These are phyloP conservation scores for Megaleporinus macrocephalus DNA, from an alignment of 2,113 vertebrate species.

Conservation along the genomic window DNA sequence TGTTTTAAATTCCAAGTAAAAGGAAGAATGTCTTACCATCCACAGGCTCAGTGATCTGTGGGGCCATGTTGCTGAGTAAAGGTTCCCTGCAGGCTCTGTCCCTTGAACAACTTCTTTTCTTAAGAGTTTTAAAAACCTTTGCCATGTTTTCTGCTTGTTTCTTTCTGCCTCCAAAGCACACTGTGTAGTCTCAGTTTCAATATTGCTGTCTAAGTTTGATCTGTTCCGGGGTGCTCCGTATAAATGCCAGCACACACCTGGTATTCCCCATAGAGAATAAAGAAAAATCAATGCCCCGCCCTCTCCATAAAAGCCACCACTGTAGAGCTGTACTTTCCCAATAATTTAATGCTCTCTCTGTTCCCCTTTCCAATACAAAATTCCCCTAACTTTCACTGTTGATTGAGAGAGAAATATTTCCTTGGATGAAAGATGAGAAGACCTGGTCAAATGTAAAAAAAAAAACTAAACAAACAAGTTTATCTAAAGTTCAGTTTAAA, in stretches of 20 bases:
- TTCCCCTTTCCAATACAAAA: not conserved
- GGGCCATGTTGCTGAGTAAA: not conserved
- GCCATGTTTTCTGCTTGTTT: slow-evolving; percentile 1
- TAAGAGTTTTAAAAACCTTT: not conserved
- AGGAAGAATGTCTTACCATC: slow-evolving; percentile 31
- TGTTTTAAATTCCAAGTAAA: not conserved
- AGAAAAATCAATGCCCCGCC: not conserved
- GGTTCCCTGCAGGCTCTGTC: not conserved
- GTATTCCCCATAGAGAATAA: not conserved
- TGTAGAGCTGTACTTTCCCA: not conserved
- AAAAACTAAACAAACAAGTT: no score
- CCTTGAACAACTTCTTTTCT: not conserved
- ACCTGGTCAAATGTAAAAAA: no score
- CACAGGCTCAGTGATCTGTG: not conserved
- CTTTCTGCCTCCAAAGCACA: not conserved
- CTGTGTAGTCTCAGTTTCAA: not conserved
- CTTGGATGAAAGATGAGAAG: no score
- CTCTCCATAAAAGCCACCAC: no score
- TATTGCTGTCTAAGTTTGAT: no score
- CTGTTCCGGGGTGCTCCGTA: no score
- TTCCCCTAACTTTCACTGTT: not conserved
- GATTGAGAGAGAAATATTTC: not conserved
- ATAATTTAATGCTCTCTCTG: not conserved
- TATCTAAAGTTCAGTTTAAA: no score
- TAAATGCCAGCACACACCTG: not conserved